Evolutionary conservation across 2,113 vertebrate species (phyloP).

Genomic region (Alligator mississippiensis): DNA sequence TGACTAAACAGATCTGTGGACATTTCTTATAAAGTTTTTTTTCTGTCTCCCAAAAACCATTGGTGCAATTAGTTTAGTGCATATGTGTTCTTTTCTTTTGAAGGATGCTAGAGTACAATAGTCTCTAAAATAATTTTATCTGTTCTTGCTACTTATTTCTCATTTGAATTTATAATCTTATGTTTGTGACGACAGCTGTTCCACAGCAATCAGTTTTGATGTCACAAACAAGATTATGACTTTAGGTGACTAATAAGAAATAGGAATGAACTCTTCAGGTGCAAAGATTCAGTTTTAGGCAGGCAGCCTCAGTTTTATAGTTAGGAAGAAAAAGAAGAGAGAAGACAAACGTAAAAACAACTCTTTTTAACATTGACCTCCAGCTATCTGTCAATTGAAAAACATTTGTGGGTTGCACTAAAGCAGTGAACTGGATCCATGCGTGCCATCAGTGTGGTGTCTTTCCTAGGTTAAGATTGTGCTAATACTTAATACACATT

Average conservation of each 20-base stretch:
- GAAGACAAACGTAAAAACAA: neutral
- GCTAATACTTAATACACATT: neutral
- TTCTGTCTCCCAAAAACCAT: rapidly evolving
- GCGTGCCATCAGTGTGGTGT: rapidly evolving
- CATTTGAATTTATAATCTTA: neutral
- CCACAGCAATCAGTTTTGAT: constrained; percentile 20
- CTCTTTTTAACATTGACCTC: neutral
- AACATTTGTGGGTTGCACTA: neutral
- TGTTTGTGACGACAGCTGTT: neutral
- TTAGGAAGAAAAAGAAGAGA: neutral
- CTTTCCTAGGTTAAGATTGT: rapidly evolving
- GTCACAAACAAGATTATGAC: constrained; percentile 7
- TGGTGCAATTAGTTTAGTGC: rapidly evolving
- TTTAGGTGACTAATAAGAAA: constrained; percentile 47
- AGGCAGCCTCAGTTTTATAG: neutral
- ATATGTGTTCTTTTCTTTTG: neutral
- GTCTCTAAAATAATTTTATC: neutral
- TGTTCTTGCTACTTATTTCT: neutral
- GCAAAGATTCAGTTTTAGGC: constrained; percentile 14
- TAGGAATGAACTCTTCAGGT: neutral
- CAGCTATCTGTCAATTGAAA: neutral
- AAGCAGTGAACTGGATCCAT: neutral
- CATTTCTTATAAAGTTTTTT: rapidly evolving
- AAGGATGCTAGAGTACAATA: neutral
- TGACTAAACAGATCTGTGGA: neutral